phyloP scores from a whole-genome alignment of 2,888 invertebrate genomes.

The Hermaeophaga mercurialis region DNA sequence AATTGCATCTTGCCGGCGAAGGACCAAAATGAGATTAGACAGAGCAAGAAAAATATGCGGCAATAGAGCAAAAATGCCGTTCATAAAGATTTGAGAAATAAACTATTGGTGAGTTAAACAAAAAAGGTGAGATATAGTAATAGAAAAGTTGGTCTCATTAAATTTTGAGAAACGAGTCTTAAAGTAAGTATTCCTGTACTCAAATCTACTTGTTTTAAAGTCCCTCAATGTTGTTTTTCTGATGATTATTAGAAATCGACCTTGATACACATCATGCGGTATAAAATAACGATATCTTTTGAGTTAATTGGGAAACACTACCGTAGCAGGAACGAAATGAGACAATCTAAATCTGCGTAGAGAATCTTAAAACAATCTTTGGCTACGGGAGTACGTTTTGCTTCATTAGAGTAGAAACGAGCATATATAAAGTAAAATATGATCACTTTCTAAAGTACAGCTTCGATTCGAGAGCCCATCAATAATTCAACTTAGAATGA shows the following conservation, averaged over 20 bases:
- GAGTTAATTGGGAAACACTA: slow-evolving; percentile 29
- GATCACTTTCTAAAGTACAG: slow-evolving; percentile 38
- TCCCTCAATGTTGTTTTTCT: too few relatives aligned
- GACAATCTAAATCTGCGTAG: slow-evolving; percentile 21
- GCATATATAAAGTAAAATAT: slow-evolving; percentile 42
- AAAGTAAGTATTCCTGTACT: too few relatives aligned
- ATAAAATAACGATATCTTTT: slow-evolving; percentile 33
- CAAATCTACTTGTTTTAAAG: too few relatives aligned
- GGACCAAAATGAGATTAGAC: neutral
- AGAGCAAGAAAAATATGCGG: too few relatives aligned
- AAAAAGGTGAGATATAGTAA: too few relatives aligned
- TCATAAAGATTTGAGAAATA: too few relatives aligned
- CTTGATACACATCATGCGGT: slow-evolving; percentile 19
- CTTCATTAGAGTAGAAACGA: slow-evolving; percentile 39
- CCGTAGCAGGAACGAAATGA: slow-evolving; percentile 25
- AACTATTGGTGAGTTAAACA: too few relatives aligned
- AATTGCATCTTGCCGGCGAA: slow-evolving; percentile 1
- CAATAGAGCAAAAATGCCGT: too few relatives aligned
- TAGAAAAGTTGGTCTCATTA: too few relatives aligned
- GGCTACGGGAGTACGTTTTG: slow-evolving; percentile 23
- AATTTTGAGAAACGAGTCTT: too few relatives aligned
- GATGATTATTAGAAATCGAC: slow-evolving; percentile 18
- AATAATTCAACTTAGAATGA: slow-evolving; percentile 29
- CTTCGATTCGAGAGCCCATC: slow-evolving; percentile 21
- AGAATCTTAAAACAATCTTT: neutral